A percentile compares a stretch with the other conserved stretches of the same genome.
Evolutionary conservation across 2,113 vertebrate species (phyloP).

Genomic region (Eclectus roratus): DNA sequence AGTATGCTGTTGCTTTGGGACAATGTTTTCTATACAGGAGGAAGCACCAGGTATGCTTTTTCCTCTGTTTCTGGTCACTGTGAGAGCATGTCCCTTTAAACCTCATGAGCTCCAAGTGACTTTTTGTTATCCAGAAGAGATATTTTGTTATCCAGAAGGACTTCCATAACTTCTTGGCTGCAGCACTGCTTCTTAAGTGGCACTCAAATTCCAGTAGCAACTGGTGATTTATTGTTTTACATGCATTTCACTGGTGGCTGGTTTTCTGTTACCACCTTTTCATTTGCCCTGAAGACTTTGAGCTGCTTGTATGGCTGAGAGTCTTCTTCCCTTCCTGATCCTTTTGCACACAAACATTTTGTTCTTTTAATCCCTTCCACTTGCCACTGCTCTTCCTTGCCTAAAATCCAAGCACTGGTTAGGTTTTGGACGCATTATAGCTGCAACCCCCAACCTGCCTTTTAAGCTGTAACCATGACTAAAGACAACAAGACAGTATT

Average conservation of each 20-base stretch:
- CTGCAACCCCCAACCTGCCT: neutral
- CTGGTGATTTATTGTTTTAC: neutral
- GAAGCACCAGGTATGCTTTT: neutral
- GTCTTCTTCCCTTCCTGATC: neutral
- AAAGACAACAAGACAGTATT: slow-evolving; percentile 18
- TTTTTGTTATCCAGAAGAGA: neutral
- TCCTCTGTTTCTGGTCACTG: neutral
- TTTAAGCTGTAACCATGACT: neutral
- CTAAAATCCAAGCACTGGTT: neutral
- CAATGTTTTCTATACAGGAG: neutral
- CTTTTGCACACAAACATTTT: neutral
- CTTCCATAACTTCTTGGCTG: neutral
- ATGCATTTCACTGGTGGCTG: neutral
- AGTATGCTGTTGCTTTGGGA: neutral
- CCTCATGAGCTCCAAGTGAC: neutral
- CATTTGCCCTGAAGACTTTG: neutral
- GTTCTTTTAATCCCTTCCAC: neutral
- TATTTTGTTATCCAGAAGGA: neutral
- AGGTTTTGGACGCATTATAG: neutral
- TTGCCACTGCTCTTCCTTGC: neutral
- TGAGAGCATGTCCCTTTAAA: neutral
- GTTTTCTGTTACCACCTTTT: neutral
- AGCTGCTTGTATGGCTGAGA: neutral
- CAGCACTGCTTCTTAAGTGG: neutral
- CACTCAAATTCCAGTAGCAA: neutral